These are phyloP conservation scores for Apocheima hispidaria DNA, from an alignment of 2,888 invertebrate genomes.

Conservation along the genomic window DNA sequence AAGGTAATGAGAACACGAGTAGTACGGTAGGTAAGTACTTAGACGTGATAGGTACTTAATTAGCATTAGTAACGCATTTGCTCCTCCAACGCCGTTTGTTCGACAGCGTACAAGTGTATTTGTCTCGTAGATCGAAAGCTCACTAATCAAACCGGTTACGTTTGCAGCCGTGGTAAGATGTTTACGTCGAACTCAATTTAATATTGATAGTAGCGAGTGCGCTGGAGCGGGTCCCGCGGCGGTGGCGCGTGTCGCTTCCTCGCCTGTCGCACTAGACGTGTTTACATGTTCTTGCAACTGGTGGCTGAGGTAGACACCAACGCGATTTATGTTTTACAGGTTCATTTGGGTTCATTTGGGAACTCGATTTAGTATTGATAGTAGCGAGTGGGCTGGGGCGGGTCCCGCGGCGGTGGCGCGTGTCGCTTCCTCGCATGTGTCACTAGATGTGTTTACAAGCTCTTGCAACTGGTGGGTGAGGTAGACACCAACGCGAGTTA, in stretches of 20 bases:
- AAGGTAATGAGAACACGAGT: too few relatives aligned
- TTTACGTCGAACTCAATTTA: slow-evolving; percentile 66
- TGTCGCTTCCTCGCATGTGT: too few relatives aligned
- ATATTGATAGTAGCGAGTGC: slow-evolving; percentile 69
- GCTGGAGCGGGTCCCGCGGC: slow-evolving; percentile 20
- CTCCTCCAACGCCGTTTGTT: not conserved
- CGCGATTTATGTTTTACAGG: not conserved
- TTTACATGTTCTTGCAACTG: slow-evolving; percentile 52
- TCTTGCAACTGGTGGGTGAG: too few relatives aligned
- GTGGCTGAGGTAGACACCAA: slow-evolving; percentile 38
- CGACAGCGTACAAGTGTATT: slow-evolving; percentile 35
- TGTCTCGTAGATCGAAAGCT: slow-evolving; percentile 62
- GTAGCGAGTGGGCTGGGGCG: too few relatives aligned
- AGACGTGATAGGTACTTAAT: not conserved
- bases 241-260: slow-evolving; percentile 46
- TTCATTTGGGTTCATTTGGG: too few relatives aligned
- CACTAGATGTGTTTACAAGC: too few relatives aligned
- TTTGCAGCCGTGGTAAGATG: slow-evolving; percentile 60
- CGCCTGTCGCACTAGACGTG: slow-evolving; percentile 44
- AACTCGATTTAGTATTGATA: too few relatives aligned
- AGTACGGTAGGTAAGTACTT: too few relatives aligned
- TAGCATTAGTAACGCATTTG: not conserved
- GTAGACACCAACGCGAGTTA: too few relatives aligned
- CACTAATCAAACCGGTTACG: slow-evolving; percentile 65
- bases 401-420: too few relatives aligned